phyloP scores from a whole-genome alignment of 2,888 invertebrate species.

The Apotomis turbidana region DNA sequence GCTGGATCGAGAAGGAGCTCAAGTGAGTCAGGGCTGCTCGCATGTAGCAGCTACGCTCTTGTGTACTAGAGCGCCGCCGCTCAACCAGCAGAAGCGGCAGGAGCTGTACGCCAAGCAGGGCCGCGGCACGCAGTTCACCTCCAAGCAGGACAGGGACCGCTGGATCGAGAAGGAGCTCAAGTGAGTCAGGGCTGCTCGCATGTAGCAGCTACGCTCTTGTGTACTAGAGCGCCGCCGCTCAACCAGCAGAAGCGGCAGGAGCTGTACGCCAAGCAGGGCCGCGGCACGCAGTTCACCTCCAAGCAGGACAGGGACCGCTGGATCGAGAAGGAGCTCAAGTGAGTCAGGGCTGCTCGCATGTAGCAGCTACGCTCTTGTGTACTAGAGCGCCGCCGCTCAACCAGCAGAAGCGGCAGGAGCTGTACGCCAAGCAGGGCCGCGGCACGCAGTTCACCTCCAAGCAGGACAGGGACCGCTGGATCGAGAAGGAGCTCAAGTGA shows the following conservation, averaged over 20 bases:
- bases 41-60: too few species aligned
- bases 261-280: conserved; percentile 98
- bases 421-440: conserved; percentile 99
- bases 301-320: conserved; percentile 97
- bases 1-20: too few species aligned
- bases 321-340: conserved; percentile 97
- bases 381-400: conserved; percentile 80
- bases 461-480: conserved; percentile 98
- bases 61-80: too few species aligned
- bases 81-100: too few species aligned
- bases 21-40: too few species aligned
- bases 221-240: conserved; percentile 92
- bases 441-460: conserved; percentile 97
- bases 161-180: too few species aligned
- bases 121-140: too few species aligned
- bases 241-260: conserved; percentile 98
- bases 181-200: too few species aligned
- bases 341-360: conserved; percentile 50
- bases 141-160: too few species aligned
- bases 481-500: conserved; percentile 95
- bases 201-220: too few species aligned
- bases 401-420: conserved; percentile 97
- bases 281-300: conserved; percentile 97
- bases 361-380: background rate
- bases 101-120: too few species aligned